Percentiles rank a stretch among this genome's conserved stretches.
phyloP scores from a whole-genome alignment of 1,140 invertebrate species.

The Oreohelix idahoensis region DNA sequence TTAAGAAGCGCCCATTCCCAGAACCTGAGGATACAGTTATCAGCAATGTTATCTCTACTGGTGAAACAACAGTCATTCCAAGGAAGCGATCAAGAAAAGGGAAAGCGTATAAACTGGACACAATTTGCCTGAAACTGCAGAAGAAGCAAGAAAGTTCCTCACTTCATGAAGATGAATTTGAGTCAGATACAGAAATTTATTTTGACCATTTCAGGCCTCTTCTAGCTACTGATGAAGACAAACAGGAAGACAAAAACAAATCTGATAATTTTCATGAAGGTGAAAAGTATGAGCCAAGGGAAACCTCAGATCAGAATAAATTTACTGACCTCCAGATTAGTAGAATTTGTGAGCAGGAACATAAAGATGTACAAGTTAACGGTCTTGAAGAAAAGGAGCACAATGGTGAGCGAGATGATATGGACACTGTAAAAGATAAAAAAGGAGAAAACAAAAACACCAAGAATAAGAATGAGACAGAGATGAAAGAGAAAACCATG shows the following conservation, averaged over 20 bases:
- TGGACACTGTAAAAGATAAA: not conserved
- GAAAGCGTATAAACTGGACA: constrained; percentile 83
- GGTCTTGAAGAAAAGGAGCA: no score
- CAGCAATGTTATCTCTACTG: not conserved
- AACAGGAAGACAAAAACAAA: not conserved
- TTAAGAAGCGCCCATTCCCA: not conserved
- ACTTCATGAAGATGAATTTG: constrained; percentile 45
- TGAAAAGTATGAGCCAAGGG: no score
- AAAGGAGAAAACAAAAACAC: not conserved
- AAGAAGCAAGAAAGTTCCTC: constrained; percentile 55
- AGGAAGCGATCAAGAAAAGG: constrained; percentile 84
- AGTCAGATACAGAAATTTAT: constrained; percentile 38
- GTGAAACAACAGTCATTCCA: constrained; percentile 41
- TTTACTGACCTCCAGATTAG: no score
- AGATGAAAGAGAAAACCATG: not conserved
- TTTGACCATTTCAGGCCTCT: not conserved
- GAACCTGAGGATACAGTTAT: not conserved
- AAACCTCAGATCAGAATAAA: no score
- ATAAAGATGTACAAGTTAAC: no score
- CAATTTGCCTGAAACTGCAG: constrained; percentile 75
- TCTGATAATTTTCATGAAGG: no score
- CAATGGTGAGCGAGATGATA: no score
- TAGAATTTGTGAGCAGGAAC: no score
- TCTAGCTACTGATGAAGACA: not conserved
- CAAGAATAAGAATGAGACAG: not conserved